Evolutionary conservation across 2,797 vertebrate species (phyloP).

Genomic region (Myiotriccus ornatus): DNA sequence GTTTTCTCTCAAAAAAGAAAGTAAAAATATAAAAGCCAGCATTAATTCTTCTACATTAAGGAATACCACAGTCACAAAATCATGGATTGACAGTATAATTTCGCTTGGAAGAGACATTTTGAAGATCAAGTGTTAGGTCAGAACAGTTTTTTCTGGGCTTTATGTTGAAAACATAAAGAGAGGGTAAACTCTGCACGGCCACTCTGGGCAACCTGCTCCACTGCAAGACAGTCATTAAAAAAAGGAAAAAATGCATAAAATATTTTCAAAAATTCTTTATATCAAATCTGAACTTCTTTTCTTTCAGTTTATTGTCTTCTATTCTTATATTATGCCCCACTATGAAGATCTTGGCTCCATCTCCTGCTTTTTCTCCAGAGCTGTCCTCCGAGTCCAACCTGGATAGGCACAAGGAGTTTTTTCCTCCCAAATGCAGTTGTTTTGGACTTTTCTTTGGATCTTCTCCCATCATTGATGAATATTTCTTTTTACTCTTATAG

Average conservation of each 20-base stretch:
- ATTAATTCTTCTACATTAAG: not conserved
- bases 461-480: not conserved
- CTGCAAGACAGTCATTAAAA: not conserved
- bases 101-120: not conserved
- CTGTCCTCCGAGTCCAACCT: not conserved
- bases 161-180: not conserved
- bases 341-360: not conserved
- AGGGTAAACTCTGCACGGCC: not conserved
- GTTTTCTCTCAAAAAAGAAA: not conserved
- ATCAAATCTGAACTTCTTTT: not conserved
- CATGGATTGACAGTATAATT: not conserved
- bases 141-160: not conserved
- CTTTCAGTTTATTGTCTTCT: not conserved
- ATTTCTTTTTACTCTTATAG: not conserved
- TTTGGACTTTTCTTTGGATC: not conserved
- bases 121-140: not conserved
- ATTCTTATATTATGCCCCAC: accelerated
- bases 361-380: not conserved
- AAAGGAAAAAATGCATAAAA: not conserved
- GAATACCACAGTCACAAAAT: not conserved
- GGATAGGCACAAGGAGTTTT: not conserved
- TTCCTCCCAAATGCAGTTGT: not conserved
- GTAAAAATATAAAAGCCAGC: not conserved
- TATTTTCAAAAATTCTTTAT: not conserved
- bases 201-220: not conserved